Evolutionary conservation across 2,797 vertebrate genomes (phyloP).

Genomic region (Xerus rutilus): DNA sequence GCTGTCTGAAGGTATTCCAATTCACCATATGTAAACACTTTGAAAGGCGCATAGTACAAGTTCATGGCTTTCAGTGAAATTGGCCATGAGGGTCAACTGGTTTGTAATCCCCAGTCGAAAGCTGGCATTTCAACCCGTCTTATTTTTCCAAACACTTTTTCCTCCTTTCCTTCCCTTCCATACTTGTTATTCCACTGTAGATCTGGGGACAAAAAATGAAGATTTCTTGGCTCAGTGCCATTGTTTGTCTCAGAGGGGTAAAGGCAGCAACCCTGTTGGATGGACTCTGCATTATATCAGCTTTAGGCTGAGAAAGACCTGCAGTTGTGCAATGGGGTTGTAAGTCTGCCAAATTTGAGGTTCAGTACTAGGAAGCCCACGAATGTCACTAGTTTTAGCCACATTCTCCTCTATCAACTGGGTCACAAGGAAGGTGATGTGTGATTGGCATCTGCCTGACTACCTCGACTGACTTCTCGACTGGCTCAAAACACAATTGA

Average conservation of each 20-base stretch:
- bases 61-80: background rate
- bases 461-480: background rate
- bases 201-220: background rate
- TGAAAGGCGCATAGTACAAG: background rate
- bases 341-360: background rate
- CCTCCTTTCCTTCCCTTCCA: background rate
- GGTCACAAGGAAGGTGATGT: background rate
- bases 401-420: background rate
- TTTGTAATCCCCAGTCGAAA: background rate
- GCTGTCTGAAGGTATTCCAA: background rate
- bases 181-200: background rate
- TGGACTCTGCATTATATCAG: background rate
- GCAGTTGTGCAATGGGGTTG: background rate
- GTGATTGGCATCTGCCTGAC: rapidly evolving
- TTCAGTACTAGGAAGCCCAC: background rate
- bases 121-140: background rate
- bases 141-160: background rate
- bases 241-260: background rate
- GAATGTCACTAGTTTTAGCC: too few relatives aligned
- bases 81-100: background rate
- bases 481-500: background rate
- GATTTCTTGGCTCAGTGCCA: background rate
- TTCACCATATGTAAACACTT: background rate
- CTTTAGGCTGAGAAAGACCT: background rate
- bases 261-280: background rate